phyloP scores from a whole-genome alignment of 2,888 invertebrate genomes.

The Cheiracanthium punctorium region DNA sequence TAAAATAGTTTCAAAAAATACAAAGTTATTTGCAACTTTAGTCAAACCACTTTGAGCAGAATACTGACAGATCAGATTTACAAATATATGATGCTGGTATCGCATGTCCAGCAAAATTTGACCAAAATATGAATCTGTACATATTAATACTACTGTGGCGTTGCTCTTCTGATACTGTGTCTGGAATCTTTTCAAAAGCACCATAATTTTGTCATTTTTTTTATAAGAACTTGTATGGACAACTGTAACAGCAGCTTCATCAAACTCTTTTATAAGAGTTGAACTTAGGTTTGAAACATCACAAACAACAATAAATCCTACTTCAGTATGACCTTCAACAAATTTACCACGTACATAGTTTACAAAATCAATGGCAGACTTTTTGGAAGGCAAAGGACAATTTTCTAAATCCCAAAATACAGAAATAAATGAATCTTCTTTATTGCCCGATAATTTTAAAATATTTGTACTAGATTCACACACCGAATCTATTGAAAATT shows the following conservation, averaged over 20 bases:
- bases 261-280: slow-evolving; percentile 86
- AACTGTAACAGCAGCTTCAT: slow-evolving; percentile 89
- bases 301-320: slow-evolving; percentile 91
- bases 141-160: slow-evolving; percentile 74
- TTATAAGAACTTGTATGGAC: slow-evolving; percentile 89
- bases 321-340: slow-evolving; percentile 84
- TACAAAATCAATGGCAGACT: slow-evolving; percentile 87
- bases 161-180: slow-evolving; percentile 81
- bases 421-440: slow-evolving; percentile 79
- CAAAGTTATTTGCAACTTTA: slow-evolving; percentile 44
- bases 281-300: slow-evolving; percentile 88
- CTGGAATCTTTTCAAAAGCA: slow-evolving; percentile 87
- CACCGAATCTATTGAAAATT: not conserved
- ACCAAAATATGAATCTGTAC: slow-evolving; percentile 73
- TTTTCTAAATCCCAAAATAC: slow-evolving; percentile 97
- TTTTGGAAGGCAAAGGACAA: slow-evolving; percentile 88
- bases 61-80: slow-evolving; percentile 65
- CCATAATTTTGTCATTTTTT: slow-evolving; percentile 88
- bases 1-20: slow-evolving; percentile 52
- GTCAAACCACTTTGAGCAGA: slow-evolving; percentile 40
- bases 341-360: slow-evolving; percentile 80
- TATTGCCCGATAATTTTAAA: not conserved
- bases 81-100: slow-evolving; percentile 56
- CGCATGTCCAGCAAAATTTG: slow-evolving; percentile 48
- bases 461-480: not conserved